A percentile compares a stretch with the other conserved stretches of the same genome.
phyloP scores from a whole-genome alignment of 2,888 invertebrate genomes.

The Cephonodes hylas region DNA sequence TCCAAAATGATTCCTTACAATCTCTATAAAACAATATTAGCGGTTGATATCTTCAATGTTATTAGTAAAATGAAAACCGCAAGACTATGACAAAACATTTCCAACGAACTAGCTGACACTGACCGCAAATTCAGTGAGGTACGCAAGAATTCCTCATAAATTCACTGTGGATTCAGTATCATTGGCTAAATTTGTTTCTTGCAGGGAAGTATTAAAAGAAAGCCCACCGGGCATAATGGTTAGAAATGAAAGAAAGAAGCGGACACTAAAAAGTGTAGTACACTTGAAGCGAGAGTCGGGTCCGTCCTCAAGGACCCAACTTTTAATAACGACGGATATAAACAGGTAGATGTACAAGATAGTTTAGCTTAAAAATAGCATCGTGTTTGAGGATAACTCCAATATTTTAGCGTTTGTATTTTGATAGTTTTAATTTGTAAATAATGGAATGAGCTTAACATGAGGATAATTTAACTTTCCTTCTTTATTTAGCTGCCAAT shows the following conservation, averaged over 20 bases:
- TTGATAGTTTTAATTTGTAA: too few relatives aligned
- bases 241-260: background rate
- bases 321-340: background rate
- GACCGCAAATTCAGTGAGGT: conserved; percentile 20
- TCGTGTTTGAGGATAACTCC: background rate
- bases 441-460: too few relatives aligned
- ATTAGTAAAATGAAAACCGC: conserved; percentile 4
- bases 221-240: background rate
- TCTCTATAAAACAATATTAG: background rate
- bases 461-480: too few relatives aligned
- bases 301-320: background rate
- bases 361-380: background rate
- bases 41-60: conserved; percentile 14
- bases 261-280: background rate
- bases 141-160: background rate
- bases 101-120: conserved; percentile 8
- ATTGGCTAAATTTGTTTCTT: background rate
- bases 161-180: background rate
- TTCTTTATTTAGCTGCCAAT: too few relatives aligned
- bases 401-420: background rate
- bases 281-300: background rate
- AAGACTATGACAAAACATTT: conserved; percentile 18
- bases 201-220: background rate
- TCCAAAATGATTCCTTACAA: background rate
- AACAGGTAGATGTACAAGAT: background rate